Conservation (phyloP, 2,797 vertebrate species). For the Centropyge bicolor region DNA sequence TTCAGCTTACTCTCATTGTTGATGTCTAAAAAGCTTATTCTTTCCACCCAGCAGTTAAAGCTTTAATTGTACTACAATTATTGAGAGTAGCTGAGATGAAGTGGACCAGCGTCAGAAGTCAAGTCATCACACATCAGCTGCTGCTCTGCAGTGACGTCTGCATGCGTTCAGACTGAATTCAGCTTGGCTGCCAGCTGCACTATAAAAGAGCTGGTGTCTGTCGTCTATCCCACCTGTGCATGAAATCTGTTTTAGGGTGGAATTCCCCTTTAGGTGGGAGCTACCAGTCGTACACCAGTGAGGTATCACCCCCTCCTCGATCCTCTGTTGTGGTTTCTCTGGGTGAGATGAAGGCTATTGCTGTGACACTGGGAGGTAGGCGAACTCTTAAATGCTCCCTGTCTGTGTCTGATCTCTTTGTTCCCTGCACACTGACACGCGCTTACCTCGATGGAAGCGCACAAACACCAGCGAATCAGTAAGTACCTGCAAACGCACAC, state of each 20-base stretch:
- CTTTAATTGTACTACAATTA: constrained; percentile 12
- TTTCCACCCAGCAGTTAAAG: constrained; percentile 7
- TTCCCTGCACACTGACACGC: constrained; percentile 55
- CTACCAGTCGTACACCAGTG: constrained; percentile 73
- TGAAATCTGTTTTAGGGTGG: constrained; percentile 66
- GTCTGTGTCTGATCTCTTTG: constrained; percentile 73
- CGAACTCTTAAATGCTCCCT: constrained; percentile 69
- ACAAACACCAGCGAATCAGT: constrained; percentile 37
- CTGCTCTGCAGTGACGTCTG: background rate
- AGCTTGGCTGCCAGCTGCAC: constrained; percentile 29
- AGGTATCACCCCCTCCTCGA: constrained; percentile 56
- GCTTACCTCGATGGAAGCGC: constrained; percentile 35
- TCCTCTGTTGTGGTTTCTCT: constrained; percentile 84
- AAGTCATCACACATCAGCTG: constrained; percentile 21
- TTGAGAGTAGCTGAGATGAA: constrained; percentile 13
- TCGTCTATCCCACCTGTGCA: constrained; percentile 56
- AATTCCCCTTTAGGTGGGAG: constrained; percentile 76
- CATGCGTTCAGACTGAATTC: constrained; percentile 2
- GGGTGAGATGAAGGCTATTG: constrained; percentile 84
- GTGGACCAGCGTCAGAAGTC: background rate
- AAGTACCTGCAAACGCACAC: constrained; percentile 39
- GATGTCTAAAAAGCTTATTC: constrained; percentile 19
- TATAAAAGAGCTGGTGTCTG: constrained; percentile 18
- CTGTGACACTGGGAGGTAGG: constrained; percentile 78
- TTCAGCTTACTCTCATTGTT: background rate